phyloP scores from a whole-genome alignment of 2,797 vertebrate genomes.

The Sebastes baramenuke region DNA sequence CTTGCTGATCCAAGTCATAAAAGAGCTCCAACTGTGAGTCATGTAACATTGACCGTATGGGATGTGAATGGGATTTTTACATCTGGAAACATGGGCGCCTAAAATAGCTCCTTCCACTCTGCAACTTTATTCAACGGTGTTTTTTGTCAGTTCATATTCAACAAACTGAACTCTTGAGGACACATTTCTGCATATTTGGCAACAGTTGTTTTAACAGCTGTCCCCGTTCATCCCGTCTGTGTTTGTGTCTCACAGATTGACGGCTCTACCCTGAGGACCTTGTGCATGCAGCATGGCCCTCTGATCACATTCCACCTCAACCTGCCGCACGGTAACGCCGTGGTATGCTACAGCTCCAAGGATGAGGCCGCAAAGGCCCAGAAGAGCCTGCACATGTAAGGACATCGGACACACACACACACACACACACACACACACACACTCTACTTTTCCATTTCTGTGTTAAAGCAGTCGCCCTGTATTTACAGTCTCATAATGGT shows the following conservation, averaged over 20 bases:
- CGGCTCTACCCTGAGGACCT: conserved; percentile 94
- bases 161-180: not conserved
- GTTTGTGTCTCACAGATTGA: conserved; percentile 86
- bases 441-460: not conserved
- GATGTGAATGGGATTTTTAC: not conserved
- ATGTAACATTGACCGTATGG: not conserved
- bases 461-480: not conserved
- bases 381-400: conserved; percentile 98
- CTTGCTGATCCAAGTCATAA: no score
- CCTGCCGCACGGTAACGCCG: conserved; percentile 96
- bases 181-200: not conserved
- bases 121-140: not conserved
- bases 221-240: not conserved
- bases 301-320: conserved; percentile 99
- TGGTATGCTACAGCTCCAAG: conserved; percentile 98
- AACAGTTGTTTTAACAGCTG: not conserved
- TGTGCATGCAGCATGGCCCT: conserved; percentile 98
- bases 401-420: not conserved
- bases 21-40: not conserved
- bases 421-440: not conserved
- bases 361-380: conserved; percentile 98
- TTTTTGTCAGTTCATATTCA: not conserved
- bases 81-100: not conserved
- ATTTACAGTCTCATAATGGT: not conserved
- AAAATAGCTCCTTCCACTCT: not conserved